Evolutionary conservation across 2,797 vertebrate species (phyloP), one percentile per base, ranked within the genome.

Genomic region (Anabacerthia variegaticeps): DNA sequence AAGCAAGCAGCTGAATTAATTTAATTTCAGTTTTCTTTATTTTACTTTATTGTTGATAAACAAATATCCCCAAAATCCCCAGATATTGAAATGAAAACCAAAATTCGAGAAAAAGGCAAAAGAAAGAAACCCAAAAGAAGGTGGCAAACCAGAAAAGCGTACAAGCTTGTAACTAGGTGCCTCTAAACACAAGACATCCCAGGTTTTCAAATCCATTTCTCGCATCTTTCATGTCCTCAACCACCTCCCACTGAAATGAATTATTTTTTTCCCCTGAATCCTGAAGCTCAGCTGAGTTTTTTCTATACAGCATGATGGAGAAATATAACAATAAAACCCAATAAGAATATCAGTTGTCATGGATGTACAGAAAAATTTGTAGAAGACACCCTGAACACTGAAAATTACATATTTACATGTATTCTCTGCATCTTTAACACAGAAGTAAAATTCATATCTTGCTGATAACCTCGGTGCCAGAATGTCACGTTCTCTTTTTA

Each of bases 391-490:
- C 51, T 52, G 48, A 93, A 85, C 76, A 82, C n/a, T 74, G 86
- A 85, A 81, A 95, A 82, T 81, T 85, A 96, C 71, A 74, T 85
- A 88, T 94, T 90, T 94, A 86, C 74, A 68, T 80, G 74, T 72
- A 81, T 89, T 78, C 56, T 79, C 66, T 74, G 51, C 41, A 75
- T 80, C 81, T 81, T 86, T 82, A 93, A 76, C 41, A 63, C 24
- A 85, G 71, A 86, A 46, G 23, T 71, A 87, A 88, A 78, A 95
- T 54, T 91, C 72, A 68, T 74, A 41, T 90, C 86, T 91, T 89
- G 69, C 72, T 85, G 89, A 93, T 93, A 95, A 93, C 89, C 93
- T 96, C 92, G 79, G 59, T 81, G 88, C 44, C 74, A 91, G 87
- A 91, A 91, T 93, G 74, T 95, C 85, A 91, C 67, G 52, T 87